Evolutionary conservation across 2,888 invertebrate species (phyloP).

Genomic region (Monopis laevigella): DNA sequence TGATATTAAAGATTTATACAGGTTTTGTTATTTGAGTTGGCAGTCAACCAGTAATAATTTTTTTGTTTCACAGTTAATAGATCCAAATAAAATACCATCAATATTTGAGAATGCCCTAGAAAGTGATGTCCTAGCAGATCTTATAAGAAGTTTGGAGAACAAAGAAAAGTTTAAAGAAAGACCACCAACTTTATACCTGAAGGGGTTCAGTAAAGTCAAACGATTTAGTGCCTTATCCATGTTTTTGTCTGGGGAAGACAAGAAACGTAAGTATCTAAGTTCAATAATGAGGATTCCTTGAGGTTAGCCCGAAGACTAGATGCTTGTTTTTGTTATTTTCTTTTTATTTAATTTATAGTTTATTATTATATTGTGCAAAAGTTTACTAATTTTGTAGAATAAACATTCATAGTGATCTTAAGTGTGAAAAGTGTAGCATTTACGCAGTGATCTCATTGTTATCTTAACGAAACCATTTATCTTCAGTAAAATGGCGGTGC

Average conservation of each 20-base stretch:
- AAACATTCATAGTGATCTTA: too few relatives aligned
- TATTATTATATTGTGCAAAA: background rate
- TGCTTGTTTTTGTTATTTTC: background rate
- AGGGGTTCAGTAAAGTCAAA: constrained; percentile 64
- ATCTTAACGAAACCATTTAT: too few relatives aligned
- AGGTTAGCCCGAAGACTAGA: background rate
- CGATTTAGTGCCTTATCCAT: constrained; percentile 72
- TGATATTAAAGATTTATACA: background rate
- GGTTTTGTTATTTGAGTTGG: background rate
- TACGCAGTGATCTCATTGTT: too few relatives aligned
- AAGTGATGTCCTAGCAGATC: constrained; percentile 68
- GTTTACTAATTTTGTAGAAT: too few relatives aligned
- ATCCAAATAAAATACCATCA: constrained; percentile 62
- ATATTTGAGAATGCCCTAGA: constrained; percentile 77
- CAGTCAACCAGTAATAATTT: background rate
- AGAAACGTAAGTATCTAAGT: constrained; percentile 60
- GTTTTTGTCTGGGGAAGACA: constrained; percentile 69
- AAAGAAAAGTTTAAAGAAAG: constrained; percentile 42
- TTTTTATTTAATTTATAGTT: too few relatives aligned
- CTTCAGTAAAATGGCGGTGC: too few relatives aligned
- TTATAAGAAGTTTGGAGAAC: constrained; percentile 54
- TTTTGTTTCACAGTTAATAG: constrained; percentile 57
- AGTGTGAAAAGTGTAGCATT: too few relatives aligned
- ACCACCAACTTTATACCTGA: constrained; percentile 57
- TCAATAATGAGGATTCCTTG: background rate